Evolutionary conservation across 2,797 vertebrate genomes (phyloP), one percentile per base, ranked within the genome.

Genomic region (Peromyscus nudipes): DNA sequence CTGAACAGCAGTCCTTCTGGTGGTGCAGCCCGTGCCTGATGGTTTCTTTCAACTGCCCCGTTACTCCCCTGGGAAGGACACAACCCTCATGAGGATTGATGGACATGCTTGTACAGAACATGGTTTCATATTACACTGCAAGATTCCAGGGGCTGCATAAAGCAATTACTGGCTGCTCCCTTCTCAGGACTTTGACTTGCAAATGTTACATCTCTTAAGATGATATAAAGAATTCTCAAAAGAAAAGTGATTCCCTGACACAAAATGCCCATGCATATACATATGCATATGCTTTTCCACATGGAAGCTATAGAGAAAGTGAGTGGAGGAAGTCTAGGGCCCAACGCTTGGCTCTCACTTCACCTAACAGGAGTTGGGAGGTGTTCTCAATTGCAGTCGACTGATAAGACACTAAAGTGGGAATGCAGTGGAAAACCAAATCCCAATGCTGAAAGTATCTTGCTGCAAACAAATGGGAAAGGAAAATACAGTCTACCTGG

Each of bases 21-120:
- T 91, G 97, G 97, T 96, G 97, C 96, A 98, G 96, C 97, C 98
- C 96, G 98, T 95, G 98, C 95, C 97, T 97, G 96, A 96, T 37
- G 98, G 97, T 98, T 96, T 96, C 97, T 98, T 97, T 97, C 98
- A 98, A 98, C 95, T 98, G 97, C 98, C 98, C 98, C 97, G 98
- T 97, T 98, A 97, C 97, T 97, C 96, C 98, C 98, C 98, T 97
- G 97, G 98, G 98, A 97, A 98, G 97, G 97, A 98, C 98, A 98
- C 98, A 98, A 98, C 97, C 98, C 98, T 98, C 97, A 96, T 97
- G 97, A 98, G 98, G 98, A 98, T 97, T 92, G 97, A 96, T 96
- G 97, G 97, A 97, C 97, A 96, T 91, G 97, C 94, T 97, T 96
- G 95, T 93, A 97, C 96, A 97, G 97, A 97, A 97, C 96, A 96